These are phyloP conservation scores for Marronus borbonicus DNA, from an alignment of 2,888 invertebrate species.

Conservation along the genomic window DNA sequence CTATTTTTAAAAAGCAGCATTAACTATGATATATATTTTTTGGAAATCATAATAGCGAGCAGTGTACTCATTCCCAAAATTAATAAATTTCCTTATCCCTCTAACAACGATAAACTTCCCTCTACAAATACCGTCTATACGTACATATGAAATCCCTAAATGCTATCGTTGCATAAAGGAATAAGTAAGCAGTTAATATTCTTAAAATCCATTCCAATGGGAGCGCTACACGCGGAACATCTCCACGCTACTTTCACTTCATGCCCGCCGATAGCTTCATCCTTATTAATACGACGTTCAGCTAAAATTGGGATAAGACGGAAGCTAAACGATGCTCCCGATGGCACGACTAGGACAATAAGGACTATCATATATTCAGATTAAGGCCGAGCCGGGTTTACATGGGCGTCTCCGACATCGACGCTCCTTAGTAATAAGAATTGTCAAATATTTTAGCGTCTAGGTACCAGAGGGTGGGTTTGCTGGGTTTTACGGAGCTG, in stretches of 20 bases:
- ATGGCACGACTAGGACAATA: conserved; percentile 63
- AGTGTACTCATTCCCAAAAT: too few relatives aligned
- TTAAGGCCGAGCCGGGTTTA: conserved; percentile 67
- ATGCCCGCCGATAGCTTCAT: not conserved
- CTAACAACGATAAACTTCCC: too few relatives aligned
- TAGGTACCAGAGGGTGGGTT: conserved; percentile 52
- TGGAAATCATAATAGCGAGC: too few relatives aligned
- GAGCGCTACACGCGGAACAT: not conserved
- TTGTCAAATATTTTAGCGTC: conserved; percentile 68
- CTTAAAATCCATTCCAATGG: not conserved
- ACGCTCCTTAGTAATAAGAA: conserved; percentile 67
- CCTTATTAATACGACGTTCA: conserved; percentile 15
- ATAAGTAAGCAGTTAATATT: conserved; percentile 15
- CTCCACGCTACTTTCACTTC: not conserved
- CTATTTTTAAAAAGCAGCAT: too few relatives aligned
- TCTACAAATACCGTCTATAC: not conserved
- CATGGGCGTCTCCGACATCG: conserved; percentile 64
- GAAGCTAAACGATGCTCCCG: conserved; percentile 61
- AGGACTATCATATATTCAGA: conserved; percentile 69
- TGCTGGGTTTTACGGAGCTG: conserved; percentile 8
- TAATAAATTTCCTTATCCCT: too few relatives aligned
- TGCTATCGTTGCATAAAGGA: not conserved
- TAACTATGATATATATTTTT: too few relatives aligned
- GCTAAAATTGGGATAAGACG: conserved; percentile 50
- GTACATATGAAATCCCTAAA: not conserved